Base-by-base conservation (phyloP, 2,888 invertebrate genomes). In the Gastracanthus pulcherrimus region DNA sequence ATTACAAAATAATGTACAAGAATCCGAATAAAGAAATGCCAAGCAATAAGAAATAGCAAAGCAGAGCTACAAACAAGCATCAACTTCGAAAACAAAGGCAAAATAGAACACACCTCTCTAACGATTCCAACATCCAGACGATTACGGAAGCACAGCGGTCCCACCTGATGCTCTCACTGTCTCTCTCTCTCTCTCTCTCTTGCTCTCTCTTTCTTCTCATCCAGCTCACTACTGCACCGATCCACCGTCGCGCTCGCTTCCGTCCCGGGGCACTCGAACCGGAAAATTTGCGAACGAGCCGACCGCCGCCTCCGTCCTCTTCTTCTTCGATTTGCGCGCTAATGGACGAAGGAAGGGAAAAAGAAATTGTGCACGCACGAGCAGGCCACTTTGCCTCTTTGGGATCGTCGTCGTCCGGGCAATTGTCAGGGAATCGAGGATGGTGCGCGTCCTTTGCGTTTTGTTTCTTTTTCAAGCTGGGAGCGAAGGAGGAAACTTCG, bases 201-300 rank as follows among this genome's bases (percentile, higher is more conserved):
- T n/a, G n/a, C n/a, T n/a, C n/a, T n/a, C n/a, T n/a, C n/a, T n/a
- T n/a, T n/a, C n/a, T n/a, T n/a, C n/a, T n/a, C n/a, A n/a, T n/a
- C n/a, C n/a, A n/a, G n/a, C 7, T 26, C 26, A 26, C n/a, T 55
- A 55, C 23, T 55, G 19, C 55, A 13, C 55, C 55, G 60, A 60
- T 60, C 60, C 31, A 34, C 51, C 2, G 36, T 71, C 31, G 60
- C 26, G 1, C 36, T 45, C 36, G 86, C 74, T 89, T 89, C 88
- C 88, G 87, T 87, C 84, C 82, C 84, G 82, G 81, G 85, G 76
- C 84, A 84, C 75, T 81, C 85, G 86, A 86, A 88, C 87, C 88
- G 87, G 87, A 85, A 87, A 87, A 87, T 87, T 84, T 72, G 84
- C 86, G 85, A 86, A 85, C 85, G 41, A 13, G 36, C 36, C 31